A percentile compares a stretch with the other conserved stretches of the same genome.
Evolutionary conservation across 2,888 invertebrate genomes (phyloP).

Genomic region (Folsomia manolachei): DNA sequence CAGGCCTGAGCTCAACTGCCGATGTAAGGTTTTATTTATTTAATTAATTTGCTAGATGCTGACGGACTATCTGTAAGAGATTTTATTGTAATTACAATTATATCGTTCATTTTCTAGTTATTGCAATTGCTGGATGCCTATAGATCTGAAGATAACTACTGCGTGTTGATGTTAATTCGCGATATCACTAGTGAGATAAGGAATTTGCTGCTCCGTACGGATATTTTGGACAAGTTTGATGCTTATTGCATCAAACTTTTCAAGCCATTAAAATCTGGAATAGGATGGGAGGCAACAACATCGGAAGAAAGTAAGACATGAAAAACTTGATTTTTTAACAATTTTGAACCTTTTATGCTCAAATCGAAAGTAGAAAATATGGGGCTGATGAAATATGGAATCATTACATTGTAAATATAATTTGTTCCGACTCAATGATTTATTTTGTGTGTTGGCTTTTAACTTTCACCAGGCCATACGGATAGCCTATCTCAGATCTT

Average conservation of each 20-base stretch:
- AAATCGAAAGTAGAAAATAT: no score
- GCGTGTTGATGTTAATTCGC: conserved; percentile 84
- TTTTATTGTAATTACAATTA: neutral
- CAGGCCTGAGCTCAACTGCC: conserved; percentile 76
- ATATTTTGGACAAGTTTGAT: conserved; percentile 69
- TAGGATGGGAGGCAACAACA: conserved; percentile 90
- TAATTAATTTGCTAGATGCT: no score
- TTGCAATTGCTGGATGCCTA: conserved; percentile 78
- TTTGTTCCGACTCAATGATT: no score
- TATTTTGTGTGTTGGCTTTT: neutral
- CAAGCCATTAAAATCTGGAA: conserved; percentile 66
- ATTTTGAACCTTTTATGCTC: no score
- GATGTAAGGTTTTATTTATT: no score
- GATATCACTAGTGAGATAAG: conserved; percentile 73
- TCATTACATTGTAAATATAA: no score
- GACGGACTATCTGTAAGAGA: no score
- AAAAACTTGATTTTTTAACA: no score
- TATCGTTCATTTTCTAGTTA: neutral
- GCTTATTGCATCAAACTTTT: conserved; percentile 72
- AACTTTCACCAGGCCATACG: conserved; percentile 19
- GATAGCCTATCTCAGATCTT: conserved; percentile 77
- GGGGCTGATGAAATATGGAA: no score
- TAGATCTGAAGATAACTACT: conserved; percentile 81
- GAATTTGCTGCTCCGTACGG: conserved; percentile 74
- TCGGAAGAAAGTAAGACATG: conserved; percentile 68